phyloP scores from a whole-genome alignment of 2,888 invertebrate species.

The Drosophila falleni region DNA sequence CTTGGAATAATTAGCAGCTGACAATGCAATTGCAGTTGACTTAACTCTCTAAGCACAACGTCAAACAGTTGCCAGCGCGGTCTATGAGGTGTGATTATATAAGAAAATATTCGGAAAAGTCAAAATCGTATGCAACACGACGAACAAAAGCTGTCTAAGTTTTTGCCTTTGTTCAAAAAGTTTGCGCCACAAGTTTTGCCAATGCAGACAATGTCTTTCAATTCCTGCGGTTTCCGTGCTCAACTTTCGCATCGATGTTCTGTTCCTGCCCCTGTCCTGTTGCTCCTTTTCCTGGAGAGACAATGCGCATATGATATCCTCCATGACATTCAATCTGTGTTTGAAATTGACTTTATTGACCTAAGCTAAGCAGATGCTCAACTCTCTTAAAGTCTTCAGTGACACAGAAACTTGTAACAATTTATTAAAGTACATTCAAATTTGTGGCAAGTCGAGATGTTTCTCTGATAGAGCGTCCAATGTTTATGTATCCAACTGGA shows the following conservation, averaged over 20 bases:
- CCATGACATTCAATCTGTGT: slow-evolving; percentile 74
- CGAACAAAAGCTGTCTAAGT: slow-evolving; percentile 56
- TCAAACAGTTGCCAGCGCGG: slow-evolving; percentile 17
- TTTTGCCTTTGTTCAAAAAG: slow-evolving; percentile 62
- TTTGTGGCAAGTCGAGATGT: slow-evolving; percentile 19
- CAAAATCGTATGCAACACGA: slow-evolving; percentile 54
- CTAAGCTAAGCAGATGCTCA: slow-evolving; percentile 32
- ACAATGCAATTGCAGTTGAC: slow-evolving; percentile 35
- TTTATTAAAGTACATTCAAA: slow-evolving; percentile 60
- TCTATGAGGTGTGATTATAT: slow-evolving; percentile 52
- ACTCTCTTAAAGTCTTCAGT: not conserved
- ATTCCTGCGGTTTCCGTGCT: slow-evolving; percentile 35
- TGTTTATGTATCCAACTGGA: slow-evolving; percentile 18
- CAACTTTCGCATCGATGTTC: slow-evolving; percentile 37
- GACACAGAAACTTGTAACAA: slow-evolving; percentile 53
- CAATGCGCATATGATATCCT: slow-evolving; percentile 70
- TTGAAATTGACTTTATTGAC: slow-evolving; percentile 66
- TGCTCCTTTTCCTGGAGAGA: not conserved
- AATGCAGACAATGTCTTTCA: slow-evolving; percentile 57
- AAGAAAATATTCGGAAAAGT: slow-evolving; percentile 37
- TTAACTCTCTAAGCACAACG: not conserved
- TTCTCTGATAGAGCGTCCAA: not conserved
- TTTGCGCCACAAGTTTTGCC: slow-evolving; percentile 69
- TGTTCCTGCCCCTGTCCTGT: not conserved
- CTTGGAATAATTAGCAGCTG: slow-evolving; percentile 62